phyloP scores from a whole-genome alignment of 2,113 vertebrate species.

The Labeo rohita region DNA sequence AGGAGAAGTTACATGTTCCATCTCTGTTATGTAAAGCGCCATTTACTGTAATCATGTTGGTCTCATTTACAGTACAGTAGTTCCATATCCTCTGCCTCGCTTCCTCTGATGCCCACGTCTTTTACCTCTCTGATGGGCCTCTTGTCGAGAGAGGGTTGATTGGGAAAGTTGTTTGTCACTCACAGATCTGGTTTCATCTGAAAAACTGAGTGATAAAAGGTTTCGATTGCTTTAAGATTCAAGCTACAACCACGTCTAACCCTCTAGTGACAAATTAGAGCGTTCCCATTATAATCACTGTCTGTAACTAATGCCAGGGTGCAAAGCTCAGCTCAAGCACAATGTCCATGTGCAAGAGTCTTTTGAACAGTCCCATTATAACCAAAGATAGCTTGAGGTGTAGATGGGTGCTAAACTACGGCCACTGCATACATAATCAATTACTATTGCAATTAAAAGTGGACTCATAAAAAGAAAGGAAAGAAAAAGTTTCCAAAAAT shows the following conservation, averaged over 20 bases:
- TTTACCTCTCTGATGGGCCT: not conserved
- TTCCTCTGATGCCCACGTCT: not conserved
- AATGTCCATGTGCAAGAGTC: not conserved
- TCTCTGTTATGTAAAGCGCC: constrained; percentile 8
- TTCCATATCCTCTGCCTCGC: constrained; percentile 5
- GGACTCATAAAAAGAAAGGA: not conserved
- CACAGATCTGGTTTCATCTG: not conserved
- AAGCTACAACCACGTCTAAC: not conserved
- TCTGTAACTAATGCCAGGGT: not conserved
- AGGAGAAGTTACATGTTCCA: not conserved
- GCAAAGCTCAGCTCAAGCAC: not conserved
- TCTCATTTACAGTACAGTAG: not conserved
- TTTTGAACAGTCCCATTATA: not conserved
- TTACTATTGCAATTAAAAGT: constrained; percentile 5
- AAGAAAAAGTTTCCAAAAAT: not conserved
- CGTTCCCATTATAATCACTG: not conserved
- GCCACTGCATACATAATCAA: not conserved
- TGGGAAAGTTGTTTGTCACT: not conserved
- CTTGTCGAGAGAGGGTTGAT: not conserved
- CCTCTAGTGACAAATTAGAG: not conserved
- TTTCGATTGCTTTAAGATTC: not conserved
- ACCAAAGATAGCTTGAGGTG: not conserved
- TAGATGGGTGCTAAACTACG: not conserved
- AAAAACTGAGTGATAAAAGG: not conserved
- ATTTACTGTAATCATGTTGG: constrained; percentile 1